Conservation (phyloP, 2,797 vertebrate genomes). For the Cryptoprocta ferox region DNA sequence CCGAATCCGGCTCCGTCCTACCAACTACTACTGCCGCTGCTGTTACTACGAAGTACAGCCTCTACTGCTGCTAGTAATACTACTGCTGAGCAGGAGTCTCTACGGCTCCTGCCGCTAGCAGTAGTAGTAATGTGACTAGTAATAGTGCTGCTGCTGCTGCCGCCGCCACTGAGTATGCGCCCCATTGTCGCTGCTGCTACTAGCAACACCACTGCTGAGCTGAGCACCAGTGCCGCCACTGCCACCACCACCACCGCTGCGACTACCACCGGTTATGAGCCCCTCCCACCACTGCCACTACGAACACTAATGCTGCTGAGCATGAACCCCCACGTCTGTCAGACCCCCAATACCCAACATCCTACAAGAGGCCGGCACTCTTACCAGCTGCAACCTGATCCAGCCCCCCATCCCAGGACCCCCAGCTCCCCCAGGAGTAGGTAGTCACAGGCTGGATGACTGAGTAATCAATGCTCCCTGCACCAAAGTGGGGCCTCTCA, state of each 20-base stretch:
- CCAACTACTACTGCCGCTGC: fast-evolving
- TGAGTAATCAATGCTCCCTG: neutral
- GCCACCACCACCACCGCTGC: fast-evolving
- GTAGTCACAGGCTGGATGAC: fast-evolving
- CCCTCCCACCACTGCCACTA: neutral
- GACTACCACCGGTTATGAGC: neutral
- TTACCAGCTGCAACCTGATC: fast-evolving
- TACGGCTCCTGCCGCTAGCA: neutral
- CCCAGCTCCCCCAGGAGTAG: neutral
- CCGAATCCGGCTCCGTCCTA: neutral
- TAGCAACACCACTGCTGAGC: too few relatives aligned
- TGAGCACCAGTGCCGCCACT: too few relatives aligned
- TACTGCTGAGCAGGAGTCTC: neutral
- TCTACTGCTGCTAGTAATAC: neutral
- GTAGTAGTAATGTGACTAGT: neutral
- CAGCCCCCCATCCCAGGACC: neutral
- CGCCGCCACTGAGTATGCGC: too few relatives aligned
- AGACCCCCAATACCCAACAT: neutral
- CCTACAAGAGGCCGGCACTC: neutral
- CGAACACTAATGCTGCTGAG: too few relatives aligned
- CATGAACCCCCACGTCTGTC: fast-evolving
- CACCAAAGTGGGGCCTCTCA: neutral
- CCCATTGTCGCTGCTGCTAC: too few relatives aligned
- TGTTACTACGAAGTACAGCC: too few relatives aligned
- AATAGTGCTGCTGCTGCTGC: too few relatives aligned